phyloP scores from a whole-genome alignment of 1,140 invertebrate genomes.

The Macrocentrus cingulum region DNA sequence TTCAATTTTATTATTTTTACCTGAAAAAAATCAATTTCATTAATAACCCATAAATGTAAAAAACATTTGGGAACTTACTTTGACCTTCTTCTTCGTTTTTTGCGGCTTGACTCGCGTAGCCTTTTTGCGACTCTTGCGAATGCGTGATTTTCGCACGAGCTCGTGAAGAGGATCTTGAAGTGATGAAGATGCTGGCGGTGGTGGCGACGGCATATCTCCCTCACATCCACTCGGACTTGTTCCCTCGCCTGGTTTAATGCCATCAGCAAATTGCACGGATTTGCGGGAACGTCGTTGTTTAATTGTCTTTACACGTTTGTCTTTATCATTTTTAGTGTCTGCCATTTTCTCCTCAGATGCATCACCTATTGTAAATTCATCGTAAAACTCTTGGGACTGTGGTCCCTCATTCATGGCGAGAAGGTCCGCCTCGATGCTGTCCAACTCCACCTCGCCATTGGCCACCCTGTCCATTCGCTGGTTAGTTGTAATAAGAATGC shows the following conservation, averaged over 20 bases:
- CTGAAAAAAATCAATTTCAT: constrained; percentile 30
- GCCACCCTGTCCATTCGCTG: constrained; percentile 19
- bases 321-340: constrained; percentile 33
- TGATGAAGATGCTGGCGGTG: constrained; percentile 55
- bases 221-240: constrained; percentile 67
- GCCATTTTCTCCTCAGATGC: constrained; percentile 10
- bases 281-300: constrained; percentile 40
- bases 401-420: background rate
- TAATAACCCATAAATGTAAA: too few relatives aligned
- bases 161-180: constrained; percentile 45
- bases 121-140: constrained; percentile 57
- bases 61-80: constrained; percentile 41
- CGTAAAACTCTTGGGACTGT: background rate
- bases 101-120: constrained; percentile 50
- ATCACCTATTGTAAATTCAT: constrained; percentile 1
- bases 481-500: constrained; percentile 20
- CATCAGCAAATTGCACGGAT: constrained; percentile 67
- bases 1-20: constrained; percentile 52
- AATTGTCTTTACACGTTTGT: constrained; percentile 6
- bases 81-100: constrained; percentile 62
- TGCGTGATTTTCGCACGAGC: constrained; percentile 57
- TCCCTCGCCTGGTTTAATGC: constrained; percentile 66
- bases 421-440: constrained; percentile 25
- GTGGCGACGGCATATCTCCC: constrained; percentile 65
- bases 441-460: constrained; percentile 40